phyloP scores from a whole-genome alignment of 2,888 invertebrate genomes.

The Thereva nobilitata region DNA sequence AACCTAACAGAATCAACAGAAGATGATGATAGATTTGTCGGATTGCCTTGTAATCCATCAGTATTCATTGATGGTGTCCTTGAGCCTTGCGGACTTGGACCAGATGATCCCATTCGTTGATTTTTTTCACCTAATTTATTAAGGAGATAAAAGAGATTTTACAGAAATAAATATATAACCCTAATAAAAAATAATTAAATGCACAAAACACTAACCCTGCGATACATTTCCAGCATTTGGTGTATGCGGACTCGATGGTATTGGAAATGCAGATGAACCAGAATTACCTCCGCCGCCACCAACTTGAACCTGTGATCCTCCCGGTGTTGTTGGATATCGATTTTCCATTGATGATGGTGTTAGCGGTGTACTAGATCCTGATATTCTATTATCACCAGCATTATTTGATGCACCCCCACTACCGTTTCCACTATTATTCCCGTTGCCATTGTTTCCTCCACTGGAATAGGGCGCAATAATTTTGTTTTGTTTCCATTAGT shows the following conservation, averaged over 20 bases:
- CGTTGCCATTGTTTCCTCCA: slow-evolving; percentile 37
- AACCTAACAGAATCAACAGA: slow-evolving; percentile 49
- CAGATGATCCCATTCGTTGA: slow-evolving; percentile 60
- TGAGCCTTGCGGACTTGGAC: slow-evolving; percentile 53
- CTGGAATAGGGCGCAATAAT: too few species aligned
- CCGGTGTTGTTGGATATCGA: slow-evolving; percentile 58
- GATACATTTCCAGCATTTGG: slow-evolving; percentile 31
- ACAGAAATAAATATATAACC: slow-evolving; percentile 19
- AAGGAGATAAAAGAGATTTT: slow-evolving; percentile 7
- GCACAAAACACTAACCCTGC: background rate
- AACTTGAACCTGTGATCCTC: slow-evolving; percentile 44
- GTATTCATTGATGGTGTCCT: slow-evolving; percentile 51
- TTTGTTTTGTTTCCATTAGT: slow-evolving; percentile 10
- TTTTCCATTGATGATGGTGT: slow-evolving; percentile 45
- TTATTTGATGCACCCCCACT: slow-evolving; percentile 11
- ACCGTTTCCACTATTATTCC: slow-evolving; percentile 47
- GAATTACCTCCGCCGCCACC: slow-evolving; percentile 35
- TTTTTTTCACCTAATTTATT: slow-evolving; percentile 50
- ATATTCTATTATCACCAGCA: slow-evolving; percentile 49
- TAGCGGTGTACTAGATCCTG: slow-evolving; percentile 59
- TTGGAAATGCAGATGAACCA: slow-evolving; percentile 54
- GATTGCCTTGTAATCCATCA: slow-evolving; percentile 52
- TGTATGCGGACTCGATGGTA: slow-evolving; percentile 60
- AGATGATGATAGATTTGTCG: slow-evolving; percentile 50
- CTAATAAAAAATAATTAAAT: slow-evolving; percentile 21